Conservation (phyloP, 2,113 vertebrate genomes). For the Cinclus cinclus region DNA sequence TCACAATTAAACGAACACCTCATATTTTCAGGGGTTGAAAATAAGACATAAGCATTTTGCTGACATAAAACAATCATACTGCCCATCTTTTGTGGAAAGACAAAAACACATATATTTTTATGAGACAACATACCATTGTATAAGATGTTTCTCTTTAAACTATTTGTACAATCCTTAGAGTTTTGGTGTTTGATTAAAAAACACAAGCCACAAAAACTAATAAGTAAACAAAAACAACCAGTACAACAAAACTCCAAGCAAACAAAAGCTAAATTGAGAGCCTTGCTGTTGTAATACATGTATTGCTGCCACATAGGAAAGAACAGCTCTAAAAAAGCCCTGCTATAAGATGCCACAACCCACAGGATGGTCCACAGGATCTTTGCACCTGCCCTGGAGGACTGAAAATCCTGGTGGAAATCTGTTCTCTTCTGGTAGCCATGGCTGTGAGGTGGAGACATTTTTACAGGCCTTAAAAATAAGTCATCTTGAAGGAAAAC, state of each 20-base stretch:
- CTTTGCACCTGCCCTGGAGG: neutral
- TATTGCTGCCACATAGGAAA: neutral
- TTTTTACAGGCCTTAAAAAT: neutral
- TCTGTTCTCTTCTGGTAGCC: neutral
- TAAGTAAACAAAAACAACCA: neutral
- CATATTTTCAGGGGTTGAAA: neutral
- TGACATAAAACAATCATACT: neutral
- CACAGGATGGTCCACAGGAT: neutral
- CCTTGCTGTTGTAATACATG: neutral
- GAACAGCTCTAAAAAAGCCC: neutral
- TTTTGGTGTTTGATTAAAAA: neutral
- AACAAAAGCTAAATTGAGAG: neutral
- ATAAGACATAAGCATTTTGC: neutral
- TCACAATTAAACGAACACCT: neutral
- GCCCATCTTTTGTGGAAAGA: neutral
- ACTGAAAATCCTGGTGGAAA: neutral
- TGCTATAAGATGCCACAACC: neutral
- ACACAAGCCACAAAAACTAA: neutral
- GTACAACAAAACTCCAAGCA: neutral
- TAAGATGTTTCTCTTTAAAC: neutral
- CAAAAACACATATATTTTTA: fast-evolving
- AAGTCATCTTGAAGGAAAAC: neutral
- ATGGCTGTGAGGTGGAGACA: neutral
- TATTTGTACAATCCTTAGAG: neutral
- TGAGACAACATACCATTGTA: neutral